These are phyloP conservation scores for Periphyllus acericola DNA, from an alignment of 2,888 invertebrate species.

Conservation along the genomic window DNA sequence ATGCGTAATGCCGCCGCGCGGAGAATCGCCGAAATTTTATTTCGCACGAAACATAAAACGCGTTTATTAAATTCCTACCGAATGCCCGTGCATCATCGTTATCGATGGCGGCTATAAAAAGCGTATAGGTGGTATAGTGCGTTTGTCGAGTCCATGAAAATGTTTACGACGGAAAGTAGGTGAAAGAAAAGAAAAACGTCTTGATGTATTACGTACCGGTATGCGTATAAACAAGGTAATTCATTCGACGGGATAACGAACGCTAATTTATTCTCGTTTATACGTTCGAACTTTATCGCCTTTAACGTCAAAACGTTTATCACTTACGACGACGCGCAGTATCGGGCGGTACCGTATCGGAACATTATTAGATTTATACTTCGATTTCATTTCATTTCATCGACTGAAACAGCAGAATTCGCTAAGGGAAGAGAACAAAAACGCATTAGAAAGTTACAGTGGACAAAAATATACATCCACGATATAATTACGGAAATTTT, in stretches of 20 bases:
- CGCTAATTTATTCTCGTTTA: not conserved
- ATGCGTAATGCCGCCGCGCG: no score
- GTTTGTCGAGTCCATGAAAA: not conserved
- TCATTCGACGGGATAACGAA: not conserved
- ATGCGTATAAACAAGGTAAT: not conserved
- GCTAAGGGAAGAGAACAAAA: no score
- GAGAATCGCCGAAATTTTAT: not conserved
- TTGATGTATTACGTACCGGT: not conserved
- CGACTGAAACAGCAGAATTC: no score
- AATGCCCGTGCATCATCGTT: no score
- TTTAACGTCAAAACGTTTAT: not conserved
- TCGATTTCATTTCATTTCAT: no score
- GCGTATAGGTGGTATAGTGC: no score
- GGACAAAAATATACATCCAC: no score
- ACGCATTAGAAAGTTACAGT: no score
- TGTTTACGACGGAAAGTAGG: not conserved
- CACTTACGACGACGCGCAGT: not conserved
- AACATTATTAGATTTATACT: no score
- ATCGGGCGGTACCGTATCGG: not conserved
- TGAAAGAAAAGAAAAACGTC: not conserved
- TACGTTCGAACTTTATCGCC: not conserved
- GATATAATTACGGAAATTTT: no score
- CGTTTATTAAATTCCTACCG: not conserved
- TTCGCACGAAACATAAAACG: not conserved
- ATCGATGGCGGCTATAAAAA: no score